Evolutionary conservation across 2,797 vertebrate species (phyloP), one percentile per base, ranked within the genome.

Genomic region (Limosa lapponica): DNA sequence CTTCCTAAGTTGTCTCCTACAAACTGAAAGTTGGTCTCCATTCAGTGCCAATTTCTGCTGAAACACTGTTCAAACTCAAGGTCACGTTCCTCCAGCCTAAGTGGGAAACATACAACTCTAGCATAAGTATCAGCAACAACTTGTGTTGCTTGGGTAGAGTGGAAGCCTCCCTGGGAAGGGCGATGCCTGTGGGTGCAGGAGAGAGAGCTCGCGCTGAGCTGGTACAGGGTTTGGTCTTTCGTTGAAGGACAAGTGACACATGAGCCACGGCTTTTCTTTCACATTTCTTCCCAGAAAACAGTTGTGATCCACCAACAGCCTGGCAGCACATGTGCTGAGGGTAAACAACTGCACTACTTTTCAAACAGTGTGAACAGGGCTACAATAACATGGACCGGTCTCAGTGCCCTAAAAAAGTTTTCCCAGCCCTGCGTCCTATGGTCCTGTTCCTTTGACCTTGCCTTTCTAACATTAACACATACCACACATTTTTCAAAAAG

Each of bases 391-490:
- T 1, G 39, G 74, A 51, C 41, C 6, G 4, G 80, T 77, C 86
- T 78, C 78, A 43, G 14, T 18, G 34, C 78, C 75, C 87, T 88
- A 28, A 73, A 87, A 92, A 44, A 43, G 23, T 69, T 77, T 89
- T 70, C 84, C 70, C 83, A 94, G 24, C 59, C 64, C 86, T 36
- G 27, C 46, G 74, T 94, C 83, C 78, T 59, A 27, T 0, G 8
- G 57, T 71, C 79, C 81, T 92, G 57, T 78, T 96, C 87, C 92
- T 96, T 92, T 96, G 96, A 95, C 96, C 94, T 95, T 95, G 93
- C 71, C 71, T 78, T 96, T 95, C 90, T 90, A 73, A 85, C 81
- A 55, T 55, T 64, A 87, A 89, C 81, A 93, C 95, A 95, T 96
- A 94, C 94, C 95, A 90, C 43, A 37, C 89, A 90, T 96, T 93